Evolutionary conservation across 1,140 invertebrate genomes (phyloP).

Genomic region (Dendrolimus punctatus): DNA sequence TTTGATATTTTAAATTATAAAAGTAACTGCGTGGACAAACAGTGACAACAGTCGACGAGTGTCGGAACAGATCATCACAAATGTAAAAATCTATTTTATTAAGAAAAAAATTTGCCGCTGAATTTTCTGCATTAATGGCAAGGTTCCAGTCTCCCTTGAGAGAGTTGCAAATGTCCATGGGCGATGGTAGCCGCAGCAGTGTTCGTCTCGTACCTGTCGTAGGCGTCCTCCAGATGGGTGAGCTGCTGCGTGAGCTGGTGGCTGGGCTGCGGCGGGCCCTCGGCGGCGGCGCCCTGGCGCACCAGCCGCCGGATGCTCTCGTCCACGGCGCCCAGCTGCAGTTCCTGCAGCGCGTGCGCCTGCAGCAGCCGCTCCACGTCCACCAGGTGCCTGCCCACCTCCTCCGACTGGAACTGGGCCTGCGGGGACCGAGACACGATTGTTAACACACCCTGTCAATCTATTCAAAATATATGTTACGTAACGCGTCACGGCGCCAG

Average conservation of each 20-base stretch:
- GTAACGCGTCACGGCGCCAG: no score
- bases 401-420: constrained; percentile 87
- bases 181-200: no score
- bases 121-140: no score
- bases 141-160: no score
- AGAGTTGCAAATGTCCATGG: no score
- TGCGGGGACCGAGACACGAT: constrained; percentile 39
- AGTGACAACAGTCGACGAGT: no score
- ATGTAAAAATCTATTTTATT: no score
- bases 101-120: no score
- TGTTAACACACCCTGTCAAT: no score
- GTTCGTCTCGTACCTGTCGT: constrained; percentile 79
- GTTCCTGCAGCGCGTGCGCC: constrained; percentile 92
- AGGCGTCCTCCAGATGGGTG: constrained; percentile 80
- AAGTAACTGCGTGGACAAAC: no score
- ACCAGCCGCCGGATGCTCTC: constrained; percentile 86
- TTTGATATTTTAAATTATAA: no score
- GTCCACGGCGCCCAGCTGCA: constrained; percentile 90
- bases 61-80: no score
- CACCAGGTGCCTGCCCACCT: constrained; percentile 92
- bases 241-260: constrained; percentile 80
- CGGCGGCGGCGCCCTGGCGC: constrained; percentile 76
- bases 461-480: neutral
- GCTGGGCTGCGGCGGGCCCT: constrained; percentile 70
- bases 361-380: constrained; percentile 95